Evolutionary conservation across 2,888 invertebrate genomes (phyloP).

Genomic region (Ecdyonurus torrentis): DNA sequence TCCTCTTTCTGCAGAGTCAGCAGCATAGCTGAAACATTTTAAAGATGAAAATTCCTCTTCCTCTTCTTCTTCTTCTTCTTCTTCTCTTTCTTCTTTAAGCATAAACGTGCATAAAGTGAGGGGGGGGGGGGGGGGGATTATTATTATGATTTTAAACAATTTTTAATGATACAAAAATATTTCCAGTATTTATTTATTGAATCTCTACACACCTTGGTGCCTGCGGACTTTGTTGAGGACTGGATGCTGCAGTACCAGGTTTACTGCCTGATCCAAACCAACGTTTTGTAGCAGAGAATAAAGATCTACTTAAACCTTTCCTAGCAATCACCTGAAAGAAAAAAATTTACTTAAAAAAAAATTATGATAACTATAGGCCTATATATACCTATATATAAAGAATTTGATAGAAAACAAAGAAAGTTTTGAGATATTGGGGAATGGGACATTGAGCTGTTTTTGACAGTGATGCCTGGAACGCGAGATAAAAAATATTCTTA

Average conservation of each 20-base stretch:
- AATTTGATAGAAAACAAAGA: no score
- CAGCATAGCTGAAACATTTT: constrained; percentile 46
- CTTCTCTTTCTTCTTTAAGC: no score
- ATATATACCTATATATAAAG: constrained; percentile 5
- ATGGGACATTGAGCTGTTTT: no score
- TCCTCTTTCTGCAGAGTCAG: constrained; percentile 80
- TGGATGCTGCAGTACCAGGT: constrained; percentile 45
- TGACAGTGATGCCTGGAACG: no score
- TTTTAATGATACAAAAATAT: neutral
- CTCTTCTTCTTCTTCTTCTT: no score
- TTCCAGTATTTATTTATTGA: no score
- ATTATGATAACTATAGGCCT: no score
- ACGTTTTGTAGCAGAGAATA: constrained; percentile 86
- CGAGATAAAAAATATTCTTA: no score
- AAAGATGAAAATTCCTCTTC: constrained; percentile 5
- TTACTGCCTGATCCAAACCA: constrained; percentile 81
- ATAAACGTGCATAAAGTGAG: constrained; percentile 6
- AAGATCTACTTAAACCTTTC: constrained; percentile 82
- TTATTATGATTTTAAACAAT: no score
- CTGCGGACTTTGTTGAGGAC: constrained; percentile 48
- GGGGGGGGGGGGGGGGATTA: constrained; percentile 8
- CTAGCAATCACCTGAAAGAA: constrained; percentile 26
- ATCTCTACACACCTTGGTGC: neutral
- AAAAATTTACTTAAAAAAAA: constrained; percentile 12
- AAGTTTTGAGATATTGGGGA: no score